Evolutionary conservation across 2,888 invertebrate genomes (phyloP), one percentile per base, ranked within the genome.

Genomic region (Eubasilissa splendida): DNA sequence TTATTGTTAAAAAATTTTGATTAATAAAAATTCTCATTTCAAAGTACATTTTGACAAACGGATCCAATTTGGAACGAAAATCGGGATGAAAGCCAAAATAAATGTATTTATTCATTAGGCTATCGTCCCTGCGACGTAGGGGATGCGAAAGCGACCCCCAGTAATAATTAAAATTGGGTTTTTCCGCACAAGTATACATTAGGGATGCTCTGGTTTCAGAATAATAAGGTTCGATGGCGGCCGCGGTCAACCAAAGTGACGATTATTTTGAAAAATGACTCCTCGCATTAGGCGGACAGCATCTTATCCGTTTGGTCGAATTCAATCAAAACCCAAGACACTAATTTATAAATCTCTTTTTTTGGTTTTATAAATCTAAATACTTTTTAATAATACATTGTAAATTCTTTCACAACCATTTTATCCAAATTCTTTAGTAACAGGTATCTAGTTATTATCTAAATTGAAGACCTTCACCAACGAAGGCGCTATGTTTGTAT

Each of bases 101-200:
- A 14, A 68, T 68, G 14, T 14, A 10, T 68, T 68, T 68, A 52
- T 68, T 52, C 52, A 68, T 68, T 68, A 66, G 8, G 42, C 42
- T n/a, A 66, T 50, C 5, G 0, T 66, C 50, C 42, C 14, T n/a
- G 66, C n/a, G 50, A 66, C 42, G 66, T 12, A 33, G 10, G 14
- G 12, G 33, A 33, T 50, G 14, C 14, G 10, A 50, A 68, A 52
- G 50, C 14, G 50, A 68, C 42, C 52, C 68, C 68, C 68, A 68
- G 50, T 68, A 50, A 68, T 66, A 68, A 68, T 68, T 68, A 14
- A 68, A 68, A 68, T 68, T 50, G 68, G 50, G 68, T 68, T 68
- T 68, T 68, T 68, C 50, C 66, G 9, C 14, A 4, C 14, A 8
- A 31, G 10, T 11, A 50, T 68, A 33, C 68, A 33, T n/a, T 14